Evolutionary conservation across 2,888 invertebrate species (phyloP).

Genomic region (Phorcus lineatus): DNA sequence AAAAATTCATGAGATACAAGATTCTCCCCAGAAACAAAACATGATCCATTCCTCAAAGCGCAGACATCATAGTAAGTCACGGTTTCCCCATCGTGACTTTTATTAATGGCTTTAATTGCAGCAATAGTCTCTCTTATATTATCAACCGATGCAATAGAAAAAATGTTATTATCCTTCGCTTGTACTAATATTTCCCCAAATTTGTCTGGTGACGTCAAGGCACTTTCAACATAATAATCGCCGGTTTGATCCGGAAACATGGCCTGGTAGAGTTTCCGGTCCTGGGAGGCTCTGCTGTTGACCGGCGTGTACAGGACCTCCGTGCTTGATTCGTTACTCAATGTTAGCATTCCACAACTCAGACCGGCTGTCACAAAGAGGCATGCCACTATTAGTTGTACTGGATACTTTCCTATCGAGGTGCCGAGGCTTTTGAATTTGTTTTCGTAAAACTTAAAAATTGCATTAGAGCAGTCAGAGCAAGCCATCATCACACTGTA

Average conservation of each 20-base stretch:
- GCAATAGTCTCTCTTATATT: not conserved
- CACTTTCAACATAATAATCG: constrained; percentile 31
- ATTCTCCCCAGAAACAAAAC: constrained; percentile 23
- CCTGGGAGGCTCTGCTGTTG: constrained; percentile 45
- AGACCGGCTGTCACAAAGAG: constrained; percentile 34
- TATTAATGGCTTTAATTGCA: not conserved
- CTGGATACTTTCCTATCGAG: constrained; percentile 41
- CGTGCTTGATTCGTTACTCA: constrained; percentile 43
- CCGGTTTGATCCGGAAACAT: constrained; percentile 35
- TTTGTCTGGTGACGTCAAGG: constrained; percentile 17
- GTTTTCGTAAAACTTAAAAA: not conserved
- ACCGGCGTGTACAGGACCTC: constrained; percentile 48
- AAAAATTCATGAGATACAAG: constrained; percentile 8
- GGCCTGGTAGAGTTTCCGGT: constrained; percentile 34
- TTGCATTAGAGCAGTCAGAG: not conserved
- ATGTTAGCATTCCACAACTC: constrained; percentile 27
- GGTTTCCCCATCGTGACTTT: not conserved
- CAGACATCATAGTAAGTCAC: constrained; percentile 30
- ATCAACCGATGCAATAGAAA: not conserved
- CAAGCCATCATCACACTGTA: no score
- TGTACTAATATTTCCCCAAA: not conserved
- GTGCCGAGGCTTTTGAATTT: constrained; percentile 35
- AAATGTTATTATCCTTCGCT: not conserved
- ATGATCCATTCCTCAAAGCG: constrained; percentile 20
- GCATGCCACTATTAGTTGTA: constrained; percentile 32